These are phyloP conservation scores for Tapirus terrestris DNA, from an alignment of 2,113 vertebrate species.

Conservation along the genomic window DNA sequence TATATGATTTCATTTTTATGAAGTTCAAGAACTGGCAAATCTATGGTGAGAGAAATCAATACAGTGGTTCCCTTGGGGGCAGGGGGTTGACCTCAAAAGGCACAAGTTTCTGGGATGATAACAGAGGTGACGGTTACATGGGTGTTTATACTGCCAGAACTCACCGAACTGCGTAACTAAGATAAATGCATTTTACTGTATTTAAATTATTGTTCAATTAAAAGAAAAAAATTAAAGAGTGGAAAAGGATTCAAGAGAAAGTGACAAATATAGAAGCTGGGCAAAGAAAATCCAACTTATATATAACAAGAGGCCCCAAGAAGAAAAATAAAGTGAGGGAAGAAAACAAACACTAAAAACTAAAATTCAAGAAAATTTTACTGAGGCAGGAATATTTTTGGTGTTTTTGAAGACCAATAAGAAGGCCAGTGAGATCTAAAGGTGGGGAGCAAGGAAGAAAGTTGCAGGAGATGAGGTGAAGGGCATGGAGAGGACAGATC, in stretches of 20 bases:
- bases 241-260: not conserved
- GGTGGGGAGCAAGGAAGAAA: not conserved
- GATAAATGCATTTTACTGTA: not conserved
- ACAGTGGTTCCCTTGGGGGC: not conserved
- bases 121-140: not conserved
- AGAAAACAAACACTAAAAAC: conserved; percentile 31
- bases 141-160: not conserved
- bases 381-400: not conserved
- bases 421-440: not conserved
- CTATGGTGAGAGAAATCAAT: not conserved
- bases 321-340: not conserved
- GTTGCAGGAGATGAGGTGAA: not conserved
- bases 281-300: not conserved
- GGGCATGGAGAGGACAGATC: not conserved
- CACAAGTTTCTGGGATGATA: not conserved
- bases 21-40: too few species aligned
- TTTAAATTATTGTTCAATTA: not conserved
- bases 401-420: not conserved
- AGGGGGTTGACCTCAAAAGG: not conserved
- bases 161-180: not conserved
- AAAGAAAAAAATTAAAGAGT: not conserved
- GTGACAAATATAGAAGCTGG: not conserved
- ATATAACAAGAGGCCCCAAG: not conserved
- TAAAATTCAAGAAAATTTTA: not conserved
- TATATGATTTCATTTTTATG: not conserved